Conservation (phyloP, 2,113 vertebrate genomes). For the Acanthochromis polyacanthus region DNA sequence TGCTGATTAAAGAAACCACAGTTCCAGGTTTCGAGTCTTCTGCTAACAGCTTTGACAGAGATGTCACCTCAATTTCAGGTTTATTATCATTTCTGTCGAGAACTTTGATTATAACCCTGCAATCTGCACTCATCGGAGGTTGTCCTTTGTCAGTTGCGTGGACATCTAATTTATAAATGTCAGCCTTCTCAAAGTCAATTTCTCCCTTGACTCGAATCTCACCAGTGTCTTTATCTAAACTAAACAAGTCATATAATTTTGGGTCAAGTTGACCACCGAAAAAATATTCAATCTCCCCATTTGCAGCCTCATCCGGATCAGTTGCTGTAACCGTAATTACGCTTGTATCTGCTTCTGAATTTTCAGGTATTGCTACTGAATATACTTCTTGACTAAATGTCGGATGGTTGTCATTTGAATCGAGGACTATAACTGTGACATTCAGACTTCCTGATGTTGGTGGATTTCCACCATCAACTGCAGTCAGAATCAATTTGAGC, state of each 20-base stretch:
- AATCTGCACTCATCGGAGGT: conserved; percentile 65
- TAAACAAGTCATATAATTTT: conserved; percentile 58
- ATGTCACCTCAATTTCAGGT: conserved; percentile 59
- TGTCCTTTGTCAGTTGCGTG: conserved; percentile 78
- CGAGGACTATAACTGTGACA: conserved; percentile 75
- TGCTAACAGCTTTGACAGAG: conserved; percentile 55
- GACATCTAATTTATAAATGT: conserved; percentile 67
- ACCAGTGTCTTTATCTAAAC: conserved; percentile 66
- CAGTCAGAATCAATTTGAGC: conserved; percentile 73
- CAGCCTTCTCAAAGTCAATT: conserved; percentile 72
- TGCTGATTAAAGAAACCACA: conserved; percentile 14
- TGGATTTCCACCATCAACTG: conserved; percentile 77
- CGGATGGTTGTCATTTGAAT: conserved; percentile 81
- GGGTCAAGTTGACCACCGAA: conserved; percentile 65
- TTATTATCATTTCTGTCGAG: conserved; percentile 78
- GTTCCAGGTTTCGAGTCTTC: conserved; percentile 28
- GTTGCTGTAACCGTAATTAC: conserved; percentile 70
- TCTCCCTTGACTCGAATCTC: conserved; percentile 68
- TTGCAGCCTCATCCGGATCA: conserved; percentile 74
- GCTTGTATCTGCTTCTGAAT: conserved; percentile 39
- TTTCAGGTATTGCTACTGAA: conserved; percentile 72
- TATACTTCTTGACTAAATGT: conserved; percentile 74
- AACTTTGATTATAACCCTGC: conserved; percentile 74
- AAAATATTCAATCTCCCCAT: conserved; percentile 73
- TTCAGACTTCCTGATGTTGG: conserved; percentile 70